These are phyloP conservation scores for Myripristis murdjan DNA, from an alignment of 2,797 vertebrate species.

Conservation along the genomic window DNA sequence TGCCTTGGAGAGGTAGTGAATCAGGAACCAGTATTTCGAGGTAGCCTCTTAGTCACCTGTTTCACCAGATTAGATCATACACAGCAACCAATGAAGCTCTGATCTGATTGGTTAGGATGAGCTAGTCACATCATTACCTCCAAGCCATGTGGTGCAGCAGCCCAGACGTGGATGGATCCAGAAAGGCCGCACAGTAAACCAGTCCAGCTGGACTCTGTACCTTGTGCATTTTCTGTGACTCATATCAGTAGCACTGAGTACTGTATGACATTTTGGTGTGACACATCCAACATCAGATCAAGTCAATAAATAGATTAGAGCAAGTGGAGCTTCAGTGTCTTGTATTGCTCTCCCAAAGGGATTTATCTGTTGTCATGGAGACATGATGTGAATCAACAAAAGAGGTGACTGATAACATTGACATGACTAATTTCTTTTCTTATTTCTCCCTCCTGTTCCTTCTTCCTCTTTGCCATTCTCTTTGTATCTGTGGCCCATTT, in stretches of 20 bases:
- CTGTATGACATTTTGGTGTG: slow-evolving; percentile 53
- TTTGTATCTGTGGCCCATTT: slow-evolving; percentile 80
- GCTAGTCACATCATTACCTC: slow-evolving; percentile 37
- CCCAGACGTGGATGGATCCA: slow-evolving; percentile 25
- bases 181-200: slow-evolving; percentile 21
- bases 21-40: slow-evolving; percentile 38
- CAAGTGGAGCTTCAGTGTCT: slow-evolving; percentile 63
- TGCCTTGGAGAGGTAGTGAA: slow-evolving; percentile 51
- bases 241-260: slow-evolving; percentile 43
- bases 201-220: slow-evolving; percentile 35
- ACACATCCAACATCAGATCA: slow-evolving; percentile 65
- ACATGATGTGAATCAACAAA: slow-evolving; percentile 86
- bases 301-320: slow-evolving; percentile 72
- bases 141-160: slow-evolving; percentile 2
- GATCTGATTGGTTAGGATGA: slow-evolving; percentile 56
- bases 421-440: slow-evolving; percentile 88
- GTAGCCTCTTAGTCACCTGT: slow-evolving; percentile 63
- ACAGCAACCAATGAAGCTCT: slow-evolving; percentile 29
- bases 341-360: slow-evolving; percentile 64
- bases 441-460: slow-evolving; percentile 76
- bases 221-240: slow-evolving; percentile 39
- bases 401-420: slow-evolving; percentile 90
- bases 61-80: slow-evolving; percentile 50
- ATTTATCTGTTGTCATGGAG: slow-evolving; percentile 81
- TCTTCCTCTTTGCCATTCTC: slow-evolving; percentile 70